These are phyloP conservation scores for Microcebus murinus DNA, from an alignment of 2,113 vertebrate genomes.

Conservation along the genomic window DNA sequence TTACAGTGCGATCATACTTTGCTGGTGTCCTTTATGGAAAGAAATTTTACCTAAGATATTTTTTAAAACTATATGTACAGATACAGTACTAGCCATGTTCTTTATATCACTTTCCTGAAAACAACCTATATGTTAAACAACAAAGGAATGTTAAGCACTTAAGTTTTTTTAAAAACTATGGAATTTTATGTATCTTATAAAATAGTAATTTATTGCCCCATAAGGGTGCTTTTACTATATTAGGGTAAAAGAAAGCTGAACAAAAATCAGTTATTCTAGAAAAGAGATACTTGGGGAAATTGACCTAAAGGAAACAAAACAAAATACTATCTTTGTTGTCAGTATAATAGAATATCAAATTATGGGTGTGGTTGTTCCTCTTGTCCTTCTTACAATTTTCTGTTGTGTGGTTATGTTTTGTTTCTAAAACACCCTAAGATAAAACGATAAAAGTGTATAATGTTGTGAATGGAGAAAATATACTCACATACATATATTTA, in stretches of 20 bases:
- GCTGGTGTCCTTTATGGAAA: not conserved
- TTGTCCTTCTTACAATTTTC: not conserved
- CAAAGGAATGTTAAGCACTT: not conserved
- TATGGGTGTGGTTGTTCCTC: not conserved
- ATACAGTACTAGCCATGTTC: not conserved
- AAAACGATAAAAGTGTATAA: not conserved
- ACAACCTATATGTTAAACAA: constrained; percentile 7
- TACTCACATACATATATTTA: not conserved
- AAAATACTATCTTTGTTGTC: not conserved
- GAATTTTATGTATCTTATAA: not conserved
- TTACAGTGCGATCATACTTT: not conserved
- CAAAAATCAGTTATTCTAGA: not conserved
- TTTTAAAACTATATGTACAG: not conserved
- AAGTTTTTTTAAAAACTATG: constrained; percentile 5
- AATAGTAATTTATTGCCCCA: not conserved
- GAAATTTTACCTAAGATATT: not conserved
- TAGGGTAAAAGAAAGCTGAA: not conserved
- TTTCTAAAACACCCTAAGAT: constrained; percentile 1
- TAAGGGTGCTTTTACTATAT: not conserved
- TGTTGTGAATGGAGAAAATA: not conserved
- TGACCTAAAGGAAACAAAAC: not conserved
- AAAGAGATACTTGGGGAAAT: not conserved
- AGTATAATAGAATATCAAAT: not conserved
- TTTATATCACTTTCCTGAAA: constrained; percentile 31
- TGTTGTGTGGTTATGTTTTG: not conserved